These are phyloP conservation scores for Charaxes varanes DNA, from an alignment of 1,140 invertebrate species.

Conservation along the genomic window DNA sequence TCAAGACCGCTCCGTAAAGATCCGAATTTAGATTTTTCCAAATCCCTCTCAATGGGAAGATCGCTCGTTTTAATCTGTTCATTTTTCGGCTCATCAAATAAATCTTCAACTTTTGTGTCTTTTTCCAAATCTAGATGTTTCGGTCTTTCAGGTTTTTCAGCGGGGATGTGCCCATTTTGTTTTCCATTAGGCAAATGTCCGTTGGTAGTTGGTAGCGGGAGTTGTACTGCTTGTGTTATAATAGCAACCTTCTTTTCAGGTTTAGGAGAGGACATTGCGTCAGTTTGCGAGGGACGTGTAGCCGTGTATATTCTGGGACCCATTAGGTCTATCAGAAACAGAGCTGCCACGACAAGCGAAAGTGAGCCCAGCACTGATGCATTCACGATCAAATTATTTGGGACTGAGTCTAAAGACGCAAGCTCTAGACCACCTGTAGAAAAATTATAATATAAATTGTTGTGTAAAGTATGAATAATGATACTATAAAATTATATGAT, in stretches of 20 bases:
- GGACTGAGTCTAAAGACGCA: conserved; percentile 81
- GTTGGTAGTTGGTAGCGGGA: conserved; percentile 19
- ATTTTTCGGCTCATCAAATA: conserved; percentile 44
- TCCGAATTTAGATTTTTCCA: conserved; percentile 62
- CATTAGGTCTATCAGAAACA: conserved; percentile 81
- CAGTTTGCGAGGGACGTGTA: conserved; percentile 56
- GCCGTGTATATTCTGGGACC: conserved; percentile 64
- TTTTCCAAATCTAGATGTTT: conserved; percentile 48
- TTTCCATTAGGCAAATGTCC: conserved; percentile 29
- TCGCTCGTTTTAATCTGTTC: conserved; percentile 43
- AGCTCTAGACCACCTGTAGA: conserved; percentile 77
- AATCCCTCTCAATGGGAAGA: conserved; percentile 41
- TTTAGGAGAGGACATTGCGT: conserved; percentile 45
- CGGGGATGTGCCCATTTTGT: conserved; percentile 34
- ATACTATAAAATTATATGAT: no score
- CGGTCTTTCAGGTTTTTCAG: conserved; percentile 54
- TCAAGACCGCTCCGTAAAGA: conserved; percentile 59
- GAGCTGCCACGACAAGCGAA: conserved; percentile 78
- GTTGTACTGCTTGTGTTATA: conserved; percentile 17
- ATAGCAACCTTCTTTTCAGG: conserved; percentile 51
- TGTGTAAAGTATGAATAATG: no score
- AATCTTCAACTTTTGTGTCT: conserved; percentile 35
- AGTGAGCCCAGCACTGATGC: conserved; percentile 80
- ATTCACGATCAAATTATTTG: conserved; percentile 79
- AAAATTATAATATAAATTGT: no score